These are phyloP conservation scores for Rhodeus uyekii DNA, from an alignment of 2,797 vertebrate species.

Conservation along the genomic window DNA sequence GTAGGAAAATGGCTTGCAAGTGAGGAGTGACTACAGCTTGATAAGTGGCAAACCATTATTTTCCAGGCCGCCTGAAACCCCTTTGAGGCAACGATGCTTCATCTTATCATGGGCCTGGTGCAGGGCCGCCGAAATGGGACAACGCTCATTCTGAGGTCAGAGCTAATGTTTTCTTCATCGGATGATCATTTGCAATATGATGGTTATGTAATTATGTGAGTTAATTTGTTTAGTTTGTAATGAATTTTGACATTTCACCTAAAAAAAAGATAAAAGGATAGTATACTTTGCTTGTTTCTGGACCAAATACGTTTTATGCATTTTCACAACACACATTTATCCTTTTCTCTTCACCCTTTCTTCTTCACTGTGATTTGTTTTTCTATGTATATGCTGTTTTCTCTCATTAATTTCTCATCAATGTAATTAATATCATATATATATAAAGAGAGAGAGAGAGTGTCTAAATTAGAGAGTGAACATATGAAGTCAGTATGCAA, in stretches of 20 bases:
- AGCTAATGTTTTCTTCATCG: constrained; percentile 47
- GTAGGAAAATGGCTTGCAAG: constrained; percentile 49
- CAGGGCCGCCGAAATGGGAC: constrained; percentile 38
- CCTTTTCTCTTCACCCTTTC: neutral
- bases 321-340: neutral
- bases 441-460: too few species aligned
- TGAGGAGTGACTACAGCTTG: constrained; percentile 53
- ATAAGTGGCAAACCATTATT: constrained; percentile 59
- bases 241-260: constrained; percentile 16
- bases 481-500: too few species aligned
- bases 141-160: constrained; percentile 47
- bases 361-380: neutral
- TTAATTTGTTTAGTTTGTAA: constrained; percentile 11
- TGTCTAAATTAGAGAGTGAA: too few species aligned
- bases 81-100: constrained; percentile 48
- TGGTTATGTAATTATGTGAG: constrained; percentile 48
- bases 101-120: constrained; percentile 49
- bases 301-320: neutral
- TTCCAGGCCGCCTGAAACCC: constrained; percentile 46
- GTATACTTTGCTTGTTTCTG: neutral
- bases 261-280: neutral
- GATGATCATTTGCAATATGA: constrained; percentile 46
- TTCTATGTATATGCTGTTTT: neutral
- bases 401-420: neutral
- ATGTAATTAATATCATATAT: too few species aligned